Percentiles rank a stretch among this genome's conserved stretches.
Conservation (phyloP, 2,797 vertebrate species). For the Sebastes oblongus region DNA sequence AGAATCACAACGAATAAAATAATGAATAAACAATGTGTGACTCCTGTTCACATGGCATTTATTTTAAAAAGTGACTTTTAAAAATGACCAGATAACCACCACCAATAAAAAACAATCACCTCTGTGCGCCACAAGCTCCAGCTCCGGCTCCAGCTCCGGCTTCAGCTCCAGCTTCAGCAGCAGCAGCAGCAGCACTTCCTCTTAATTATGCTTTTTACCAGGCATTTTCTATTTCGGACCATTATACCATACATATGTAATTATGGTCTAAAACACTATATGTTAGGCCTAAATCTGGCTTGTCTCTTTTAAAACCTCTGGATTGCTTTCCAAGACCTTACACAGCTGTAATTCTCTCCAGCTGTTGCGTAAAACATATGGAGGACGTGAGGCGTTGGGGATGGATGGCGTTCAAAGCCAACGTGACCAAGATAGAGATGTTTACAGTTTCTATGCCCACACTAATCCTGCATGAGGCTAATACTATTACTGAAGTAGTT, state of each 20-base stretch:
- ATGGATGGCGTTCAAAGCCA: constrained; percentile 48
- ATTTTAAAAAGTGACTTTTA: not conserved
- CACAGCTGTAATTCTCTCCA: constrained; percentile 71
- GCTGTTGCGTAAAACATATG: constrained; percentile 66
- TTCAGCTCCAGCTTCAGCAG: constrained; percentile 34
- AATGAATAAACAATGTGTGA: not conserved
- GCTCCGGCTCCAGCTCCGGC: not conserved
- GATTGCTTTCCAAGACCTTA: constrained; percentile 63
- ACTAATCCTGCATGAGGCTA: not conserved
- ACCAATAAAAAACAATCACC: constrained; percentile 6
- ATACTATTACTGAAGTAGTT: not conserved
- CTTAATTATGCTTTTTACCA: constrained; percentile 71
- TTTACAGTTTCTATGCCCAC: constrained; percentile 4
- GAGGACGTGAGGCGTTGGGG: constrained; percentile 35
- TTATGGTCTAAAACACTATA: constrained; percentile 79
- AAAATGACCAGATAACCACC: constrained; percentile 17
- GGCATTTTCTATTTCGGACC: constrained; percentile 71
- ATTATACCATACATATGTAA: constrained; percentile 70
- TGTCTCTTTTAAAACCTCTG: constrained; percentile 69
- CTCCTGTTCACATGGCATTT: not conserved
- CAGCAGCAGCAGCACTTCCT: constrained; percentile 55
- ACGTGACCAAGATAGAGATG: constrained; percentile 22
- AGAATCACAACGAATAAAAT: not conserved
- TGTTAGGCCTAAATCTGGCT: constrained; percentile 74
- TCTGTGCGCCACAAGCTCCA: constrained; percentile 24